Evolutionary conservation across 2,113 vertebrate species (phyloP).

Genomic region (Syngnathoides biaculeatus): DNA sequence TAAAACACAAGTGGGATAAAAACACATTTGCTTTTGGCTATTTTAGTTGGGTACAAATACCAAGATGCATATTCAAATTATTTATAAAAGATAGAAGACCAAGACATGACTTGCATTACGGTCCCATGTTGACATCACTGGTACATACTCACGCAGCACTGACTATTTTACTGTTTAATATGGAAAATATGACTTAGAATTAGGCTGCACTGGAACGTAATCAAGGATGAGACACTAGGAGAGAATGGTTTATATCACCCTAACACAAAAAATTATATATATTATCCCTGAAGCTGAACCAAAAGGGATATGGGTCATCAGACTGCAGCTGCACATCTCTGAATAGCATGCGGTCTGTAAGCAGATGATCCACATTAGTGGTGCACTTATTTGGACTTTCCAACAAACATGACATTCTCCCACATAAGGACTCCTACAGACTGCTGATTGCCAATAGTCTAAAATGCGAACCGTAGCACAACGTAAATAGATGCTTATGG

Average conservation of each 20-base stretch:
- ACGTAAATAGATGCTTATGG: conserved; percentile 49
- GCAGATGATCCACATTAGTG: conserved; percentile 44
- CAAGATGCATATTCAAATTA: neutral
- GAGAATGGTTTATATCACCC: neutral
- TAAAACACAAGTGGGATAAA: too few relatives aligned
- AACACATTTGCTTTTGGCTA: too few relatives aligned
- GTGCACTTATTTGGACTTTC: conserved; percentile 13
- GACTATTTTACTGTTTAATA: too few relatives aligned
- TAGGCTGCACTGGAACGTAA: too few relatives aligned
- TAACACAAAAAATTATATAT: too few relatives aligned
- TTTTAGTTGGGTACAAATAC: neutral
- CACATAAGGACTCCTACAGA: conserved; percentile 42
- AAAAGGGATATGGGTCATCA: conserved; percentile 21
- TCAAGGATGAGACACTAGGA: neutral
- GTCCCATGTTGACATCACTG: too few relatives aligned
- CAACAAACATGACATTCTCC: conserved; percentile 26
- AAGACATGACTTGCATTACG: neutral
- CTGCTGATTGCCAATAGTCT: conserved; percentile 43
- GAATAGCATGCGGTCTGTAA: conserved; percentile 33
- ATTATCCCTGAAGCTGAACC: neutral
- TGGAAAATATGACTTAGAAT: too few relatives aligned
- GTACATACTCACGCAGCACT: too few relatives aligned
- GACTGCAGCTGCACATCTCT: conserved; percentile 17
- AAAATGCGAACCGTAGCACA: conserved; percentile 52
- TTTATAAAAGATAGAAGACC: neutral